Base-by-base conservation (phyloP, 1,140 invertebrate species). In the Limonius californicus region DNA sequence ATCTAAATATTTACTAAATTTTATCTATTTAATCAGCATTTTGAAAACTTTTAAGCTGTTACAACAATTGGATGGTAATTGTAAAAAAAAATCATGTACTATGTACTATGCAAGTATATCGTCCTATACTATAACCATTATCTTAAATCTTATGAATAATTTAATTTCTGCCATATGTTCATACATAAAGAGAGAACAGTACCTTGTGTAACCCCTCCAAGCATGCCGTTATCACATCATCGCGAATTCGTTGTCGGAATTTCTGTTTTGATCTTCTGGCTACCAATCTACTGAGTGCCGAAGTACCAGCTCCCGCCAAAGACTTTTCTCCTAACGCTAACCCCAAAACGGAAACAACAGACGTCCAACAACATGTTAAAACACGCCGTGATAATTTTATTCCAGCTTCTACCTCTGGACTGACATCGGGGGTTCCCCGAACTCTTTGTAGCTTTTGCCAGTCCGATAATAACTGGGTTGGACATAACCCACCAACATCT, bases 201-300 rank as follows among this genome's bases (percentile, higher is more conserved):
- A 92, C 91, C 85, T 87, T 92, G 73, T 97, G 94, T 50, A 97
- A 76, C 35, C 93, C 92, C 75, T 95, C 91, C n/a, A 96, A 78
- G 72, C 89, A 89, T 64, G 86, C 81, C 65, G 91, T 89, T n/a
- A 94, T 90, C 1, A 92, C 85, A 45, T 80, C 89, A 79, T 85
- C 85, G 39, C 80, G 82, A 12, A 82, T 76, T 73, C 83, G 80
- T 68, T 87, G 79, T 74, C 82, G 82, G 65, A 83, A 68, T 72
- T 81, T 78, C 80, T 82, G 73, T 73, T 78, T 59, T 61, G 79
- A 68, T 47, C 75, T 68, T 42, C 75, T 63, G 6, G 72, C 72
- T 0, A 77, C 72, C 16, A 77, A 57, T 63, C 72, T 60, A 59
- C 73, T 74, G n/a, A 76, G 57, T 14, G 73, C 70, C 11, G 72